phyloP scores from a whole-genome alignment of 2,113 vertebrate species.

The Myrmophylax atrothorax region DNA sequence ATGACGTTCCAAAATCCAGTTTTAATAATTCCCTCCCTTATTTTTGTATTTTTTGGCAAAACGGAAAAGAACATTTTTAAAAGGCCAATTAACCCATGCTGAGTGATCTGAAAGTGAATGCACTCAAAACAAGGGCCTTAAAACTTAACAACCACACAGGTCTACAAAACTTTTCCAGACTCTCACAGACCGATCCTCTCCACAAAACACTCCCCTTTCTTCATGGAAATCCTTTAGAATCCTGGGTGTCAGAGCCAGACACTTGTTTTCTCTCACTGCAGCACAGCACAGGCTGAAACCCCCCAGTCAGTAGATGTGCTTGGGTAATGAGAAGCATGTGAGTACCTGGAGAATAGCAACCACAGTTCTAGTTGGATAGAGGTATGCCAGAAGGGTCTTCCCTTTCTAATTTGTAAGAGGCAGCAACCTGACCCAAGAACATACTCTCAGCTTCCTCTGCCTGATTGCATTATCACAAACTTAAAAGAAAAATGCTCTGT shows the following conservation, averaged over 20 bases:
- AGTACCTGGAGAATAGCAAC: background rate
- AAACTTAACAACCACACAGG: background rate
- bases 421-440: background rate
- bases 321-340: background rate
- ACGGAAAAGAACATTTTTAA: background rate
- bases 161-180: background rate
- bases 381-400: background rate
- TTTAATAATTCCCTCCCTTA: background rate
- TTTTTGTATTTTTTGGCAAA: constrained; percentile 15
- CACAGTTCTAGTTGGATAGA: background rate
- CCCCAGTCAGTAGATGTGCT: background rate
- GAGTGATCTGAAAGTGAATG: constrained; percentile 1
- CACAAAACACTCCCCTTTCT: background rate
- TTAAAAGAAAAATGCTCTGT: background rate
- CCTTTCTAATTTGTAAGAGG: background rate
- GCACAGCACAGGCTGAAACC: background rate
- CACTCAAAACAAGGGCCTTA: background rate
- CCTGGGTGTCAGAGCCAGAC: background rate
- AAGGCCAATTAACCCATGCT: background rate
- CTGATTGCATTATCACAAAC: background rate
- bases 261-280: background rate
- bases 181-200: background rate
- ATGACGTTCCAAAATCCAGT: background rate
- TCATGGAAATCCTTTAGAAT: background rate
- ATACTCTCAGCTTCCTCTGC: background rate